Evolutionary conservation across 2,888 invertebrate species (phyloP).

Genomic region (Campaea margaritaria): DNA sequence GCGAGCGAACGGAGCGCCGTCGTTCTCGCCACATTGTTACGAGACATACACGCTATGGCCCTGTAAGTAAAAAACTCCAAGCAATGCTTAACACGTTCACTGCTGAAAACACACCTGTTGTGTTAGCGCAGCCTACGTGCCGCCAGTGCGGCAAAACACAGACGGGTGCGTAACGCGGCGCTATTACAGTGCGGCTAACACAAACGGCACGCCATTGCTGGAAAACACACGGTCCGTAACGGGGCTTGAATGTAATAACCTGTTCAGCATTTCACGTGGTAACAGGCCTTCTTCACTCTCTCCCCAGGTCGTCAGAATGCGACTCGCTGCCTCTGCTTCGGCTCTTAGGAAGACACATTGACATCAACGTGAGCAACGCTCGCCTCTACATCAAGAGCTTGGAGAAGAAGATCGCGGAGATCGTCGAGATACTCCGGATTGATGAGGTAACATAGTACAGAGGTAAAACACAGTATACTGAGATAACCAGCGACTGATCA

Average conservation of each 20-base stretch:
- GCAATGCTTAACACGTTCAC: neutral
- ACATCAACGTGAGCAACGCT: slow-evolving; percentile 90
- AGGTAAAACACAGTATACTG: too few relatives aligned
- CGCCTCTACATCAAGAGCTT: slow-evolving; percentile 92
- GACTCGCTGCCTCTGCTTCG: slow-evolving; percentile 89
- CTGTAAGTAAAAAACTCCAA: slow-evolving; percentile 53
- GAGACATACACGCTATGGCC: slow-evolving; percentile 65
- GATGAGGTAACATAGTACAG: slow-evolving; percentile 64
- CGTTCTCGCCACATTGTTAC: slow-evolving; percentile 59
- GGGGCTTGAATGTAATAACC: too few relatives aligned
- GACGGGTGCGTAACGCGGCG: too few relatives aligned
- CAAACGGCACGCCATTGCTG: too few relatives aligned
- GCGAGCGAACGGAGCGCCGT: slow-evolving; percentile 55
- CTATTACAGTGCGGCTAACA: too few relatives aligned
- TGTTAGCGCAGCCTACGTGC: too few relatives aligned
- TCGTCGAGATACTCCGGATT: slow-evolving; percentile 82
- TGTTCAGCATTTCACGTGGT: too few relatives aligned
- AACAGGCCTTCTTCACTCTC: too few relatives aligned
- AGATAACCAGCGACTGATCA: too few relatives aligned
- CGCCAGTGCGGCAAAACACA: too few relatives aligned
- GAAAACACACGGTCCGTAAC: too few relatives aligned
- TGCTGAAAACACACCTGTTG: neutral
- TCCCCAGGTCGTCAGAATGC: slow-evolving; percentile 89
- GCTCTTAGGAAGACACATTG: slow-evolving; percentile 89
- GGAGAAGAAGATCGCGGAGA: slow-evolving; percentile 89